Evolutionary conservation across 1,140 invertebrate genomes (phyloP).

Genomic region (Hypsibius dujardini): DNA sequence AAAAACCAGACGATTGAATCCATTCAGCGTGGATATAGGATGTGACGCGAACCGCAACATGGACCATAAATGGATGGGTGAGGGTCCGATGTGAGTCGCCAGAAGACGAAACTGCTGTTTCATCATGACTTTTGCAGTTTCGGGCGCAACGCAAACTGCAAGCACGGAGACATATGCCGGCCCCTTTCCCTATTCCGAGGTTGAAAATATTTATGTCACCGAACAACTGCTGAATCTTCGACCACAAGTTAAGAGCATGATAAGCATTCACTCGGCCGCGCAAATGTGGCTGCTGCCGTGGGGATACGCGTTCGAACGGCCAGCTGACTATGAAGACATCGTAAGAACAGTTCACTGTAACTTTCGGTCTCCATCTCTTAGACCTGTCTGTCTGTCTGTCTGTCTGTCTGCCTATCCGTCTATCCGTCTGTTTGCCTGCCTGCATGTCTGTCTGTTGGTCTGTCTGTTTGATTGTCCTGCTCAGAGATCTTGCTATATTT

Average conservation of each 20-base stretch:
- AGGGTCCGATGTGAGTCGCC: background rate
- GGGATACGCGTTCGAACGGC: background rate
- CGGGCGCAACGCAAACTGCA: background rate
- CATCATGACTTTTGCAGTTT: background rate
- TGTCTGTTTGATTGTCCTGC: too few species aligned
- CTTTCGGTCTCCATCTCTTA: too few species aligned
- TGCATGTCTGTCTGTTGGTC: too few species aligned
- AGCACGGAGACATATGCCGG: background rate
- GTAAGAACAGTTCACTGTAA: background rate
- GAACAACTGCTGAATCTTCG: background rate
- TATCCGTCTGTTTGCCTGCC: too few species aligned
- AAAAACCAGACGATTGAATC: slow-evolving; percentile 18
- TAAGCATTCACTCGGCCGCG: background rate
- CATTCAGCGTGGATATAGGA: slow-evolving; percentile 19
- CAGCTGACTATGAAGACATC: background rate
- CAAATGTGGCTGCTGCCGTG: background rate
- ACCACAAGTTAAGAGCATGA: background rate
- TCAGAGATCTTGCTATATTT: too few species aligned
- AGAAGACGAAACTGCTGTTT: background rate
- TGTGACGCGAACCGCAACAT: slow-evolving; percentile 20
- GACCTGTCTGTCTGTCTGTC: too few species aligned
- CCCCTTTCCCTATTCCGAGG: slow-evolving; percentile 9
- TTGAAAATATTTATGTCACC: background rate
- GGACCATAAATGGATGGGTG: slow-evolving; percentile 20
- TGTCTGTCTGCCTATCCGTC: too few species aligned